Base-by-base conservation (phyloP, 2,113 vertebrate genomes). In the Anguilla rostrata region DNA sequence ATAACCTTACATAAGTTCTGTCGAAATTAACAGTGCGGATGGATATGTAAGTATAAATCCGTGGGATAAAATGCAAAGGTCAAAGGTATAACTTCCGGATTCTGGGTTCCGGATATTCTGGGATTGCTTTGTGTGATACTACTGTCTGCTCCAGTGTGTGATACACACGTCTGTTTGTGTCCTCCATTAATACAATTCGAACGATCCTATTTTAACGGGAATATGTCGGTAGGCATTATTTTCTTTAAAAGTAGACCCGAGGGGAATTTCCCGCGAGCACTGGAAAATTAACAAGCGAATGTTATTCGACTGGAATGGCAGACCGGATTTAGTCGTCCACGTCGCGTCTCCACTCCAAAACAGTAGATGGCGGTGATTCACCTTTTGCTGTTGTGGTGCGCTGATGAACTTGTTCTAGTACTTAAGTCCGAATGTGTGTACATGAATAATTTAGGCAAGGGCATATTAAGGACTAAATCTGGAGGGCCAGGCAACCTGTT, bases 1-100 rank as follows among this genome's bases (percentile, higher is more conserved):
- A 82, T 2, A 66, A 82, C n/a, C 22, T 3, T 81, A 43, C 12
- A 46, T 79, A 43, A 40, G 39, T 81, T 81, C 39, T 39, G 40
- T 39, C 16, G 56, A 81, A 81, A 20, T 12, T 83, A 78, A n/a
- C 78, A 39, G 79, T 26, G 85, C 85, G 85, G 85, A 86, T 86
- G 39, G 57, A 86, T 82, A 86, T 86, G 8, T 26, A 34, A 34
- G 26, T 29, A 71, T n/a, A 71, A 81, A 43, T 29, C 40, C 11
- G 34, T 53, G 34, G 29, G 56, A 81, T 39, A 85, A 81, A 49
- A 75, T 26, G n/a, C 9, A 63, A 81, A 82, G 85, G 85, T 86
- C 85, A 86, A 34, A 81, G 56, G 40, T 81, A 81, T 66, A 43
- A 46, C 85, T 86, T 86, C 85, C 85, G 79, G 85, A 81, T 81